These are phyloP conservation scores for Pelobates fuscus DNA, from an alignment of 2,113 vertebrate species.

Conservation along the genomic window DNA sequence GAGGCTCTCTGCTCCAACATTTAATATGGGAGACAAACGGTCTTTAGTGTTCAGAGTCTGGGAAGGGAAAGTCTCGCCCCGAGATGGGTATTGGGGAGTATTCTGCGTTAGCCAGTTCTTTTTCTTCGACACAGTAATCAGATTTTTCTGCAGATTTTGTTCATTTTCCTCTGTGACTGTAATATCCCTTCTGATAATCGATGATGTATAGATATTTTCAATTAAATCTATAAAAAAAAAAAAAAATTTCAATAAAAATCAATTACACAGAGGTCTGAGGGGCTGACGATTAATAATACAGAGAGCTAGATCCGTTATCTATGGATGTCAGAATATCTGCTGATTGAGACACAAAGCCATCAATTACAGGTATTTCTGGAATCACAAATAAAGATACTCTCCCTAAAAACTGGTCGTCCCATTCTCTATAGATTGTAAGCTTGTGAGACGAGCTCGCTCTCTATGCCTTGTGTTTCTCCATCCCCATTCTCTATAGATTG, in stretches of 20 bases:
- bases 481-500: too few relatives aligned
- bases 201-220: constrained; percentile 80
- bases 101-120: constrained; percentile 96
- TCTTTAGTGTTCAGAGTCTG: too few relatives aligned
- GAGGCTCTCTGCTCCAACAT: not conserved
- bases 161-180: constrained; percentile 61
- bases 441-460: too few relatives aligned
- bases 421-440: too few relatives aligned
- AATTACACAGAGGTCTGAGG: too few relatives aligned
- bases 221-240: constrained; percentile 72
- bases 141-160: constrained; percentile 70
- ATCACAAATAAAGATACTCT: too few relatives aligned
- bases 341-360: not conserved
- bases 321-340: not conserved
- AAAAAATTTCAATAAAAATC: constrained; percentile 1
- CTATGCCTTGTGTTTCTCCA: too few relatives aligned
- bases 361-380: too few relatives aligned
- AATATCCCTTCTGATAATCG: constrained; percentile 67
- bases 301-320: too few relatives aligned
- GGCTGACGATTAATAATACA: too few relatives aligned
- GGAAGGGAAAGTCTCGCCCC: constrained; percentile 65
- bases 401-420: too few relatives aligned
- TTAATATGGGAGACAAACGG: constrained; percentile 34
- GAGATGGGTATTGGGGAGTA: constrained; percentile 57
- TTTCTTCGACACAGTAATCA: constrained; percentile 96